Percentiles rank a stretch among this genome's conserved stretches.
phyloP scores from a whole-genome alignment of 2,888 invertebrate species.

The Amphipoea oculea region DNA sequence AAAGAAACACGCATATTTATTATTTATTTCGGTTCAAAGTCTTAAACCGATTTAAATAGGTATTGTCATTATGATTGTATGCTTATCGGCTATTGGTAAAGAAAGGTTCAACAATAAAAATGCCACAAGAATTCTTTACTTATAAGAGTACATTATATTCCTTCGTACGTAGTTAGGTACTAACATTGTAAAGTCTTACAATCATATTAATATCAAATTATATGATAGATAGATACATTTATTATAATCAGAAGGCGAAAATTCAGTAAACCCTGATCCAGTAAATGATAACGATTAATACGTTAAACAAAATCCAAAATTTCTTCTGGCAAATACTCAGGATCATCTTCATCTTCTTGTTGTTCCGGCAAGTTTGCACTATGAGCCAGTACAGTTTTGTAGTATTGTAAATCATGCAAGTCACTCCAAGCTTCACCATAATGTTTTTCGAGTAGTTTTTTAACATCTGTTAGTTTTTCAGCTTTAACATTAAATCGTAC shows the following conservation, averaged over 20 bases:
- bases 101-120: neutral
- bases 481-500: conserved; percentile 44
- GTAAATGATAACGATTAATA: conserved; percentile 28
- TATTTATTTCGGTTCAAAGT: too few species aligned
- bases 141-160: conserved; percentile 40
- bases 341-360: conserved; percentile 41
- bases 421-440: conserved; percentile 50
- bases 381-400: conserved; percentile 50
- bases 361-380: conserved; percentile 44
- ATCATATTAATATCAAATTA: conserved; percentile 29
- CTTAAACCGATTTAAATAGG: too few species aligned
- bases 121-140: conserved; percentile 26
- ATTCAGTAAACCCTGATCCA: conserved; percentile 27
- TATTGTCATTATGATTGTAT: too few species aligned
- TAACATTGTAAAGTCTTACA: conserved; percentile 40
- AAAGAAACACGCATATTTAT: too few species aligned
- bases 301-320: conserved; percentile 47
- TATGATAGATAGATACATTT: conserved; percentile 24
- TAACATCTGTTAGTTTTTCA: conserved; percentile 47
- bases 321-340: conserved; percentile 42
- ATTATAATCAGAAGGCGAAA: conserved; percentile 37
- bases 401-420: conserved; percentile 44
- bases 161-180: conserved; percentile 42
- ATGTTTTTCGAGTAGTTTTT: conserved; percentile 55
- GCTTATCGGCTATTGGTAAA: too few species aligned